Conservation (phyloP, 2,888 invertebrate genomes). For the Venustoraphidia nigricollis region DNA sequence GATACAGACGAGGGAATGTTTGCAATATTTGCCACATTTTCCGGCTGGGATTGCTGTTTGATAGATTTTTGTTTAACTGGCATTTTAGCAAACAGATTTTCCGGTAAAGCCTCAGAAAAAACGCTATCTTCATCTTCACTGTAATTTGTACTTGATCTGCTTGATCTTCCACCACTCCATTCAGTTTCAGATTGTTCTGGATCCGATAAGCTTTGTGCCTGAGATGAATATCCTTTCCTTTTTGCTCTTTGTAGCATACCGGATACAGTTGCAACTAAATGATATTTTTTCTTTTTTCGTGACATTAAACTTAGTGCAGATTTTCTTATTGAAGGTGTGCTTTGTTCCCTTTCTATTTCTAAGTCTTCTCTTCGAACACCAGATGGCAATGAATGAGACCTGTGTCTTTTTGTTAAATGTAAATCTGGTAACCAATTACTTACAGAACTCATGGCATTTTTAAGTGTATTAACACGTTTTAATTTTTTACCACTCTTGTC, state of each 20-base stretch:
- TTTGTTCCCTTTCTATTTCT: conserved; percentile 33
- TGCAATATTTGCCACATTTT: conserved; percentile 19
- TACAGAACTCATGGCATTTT: conserved; percentile 67
- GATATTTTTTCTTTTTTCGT: conserved; percentile 55
- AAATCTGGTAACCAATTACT: conserved; percentile 65
- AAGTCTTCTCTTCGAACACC: conserved; percentile 43
- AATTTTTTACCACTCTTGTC: conserved; percentile 46
- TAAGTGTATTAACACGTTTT: conserved; percentile 51
- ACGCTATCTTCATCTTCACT: conserved; percentile 46
- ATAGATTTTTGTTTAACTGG: conserved; percentile 19
- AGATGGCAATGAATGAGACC: conserved; percentile 69
- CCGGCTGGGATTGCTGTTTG: conserved; percentile 32
- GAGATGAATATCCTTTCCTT: conserved; percentile 42
- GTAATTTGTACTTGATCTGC: conserved; percentile 51
- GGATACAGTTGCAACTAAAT: conserved; percentile 69
- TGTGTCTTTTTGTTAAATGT: conserved; percentile 58
- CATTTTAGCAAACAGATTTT: conserved; percentile 49
- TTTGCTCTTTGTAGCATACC: conserved; percentile 76
- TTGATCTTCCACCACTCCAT: conserved; percentile 39
- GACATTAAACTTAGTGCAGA: conserved; percentile 17
- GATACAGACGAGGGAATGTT: conserved; percentile 15
- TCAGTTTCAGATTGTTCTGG: conserved; percentile 64
- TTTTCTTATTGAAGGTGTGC: conserved; percentile 15
- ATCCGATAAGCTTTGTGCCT: conserved; percentile 51
- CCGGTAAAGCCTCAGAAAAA: conserved; percentile 51